Percentiles rank a stretch among this genome's conserved stretches.
These are phyloP conservation scores for Pelobates fuscus DNA, from an alignment of 2,113 vertebrate genomes.

Conservation along the genomic window DNA sequence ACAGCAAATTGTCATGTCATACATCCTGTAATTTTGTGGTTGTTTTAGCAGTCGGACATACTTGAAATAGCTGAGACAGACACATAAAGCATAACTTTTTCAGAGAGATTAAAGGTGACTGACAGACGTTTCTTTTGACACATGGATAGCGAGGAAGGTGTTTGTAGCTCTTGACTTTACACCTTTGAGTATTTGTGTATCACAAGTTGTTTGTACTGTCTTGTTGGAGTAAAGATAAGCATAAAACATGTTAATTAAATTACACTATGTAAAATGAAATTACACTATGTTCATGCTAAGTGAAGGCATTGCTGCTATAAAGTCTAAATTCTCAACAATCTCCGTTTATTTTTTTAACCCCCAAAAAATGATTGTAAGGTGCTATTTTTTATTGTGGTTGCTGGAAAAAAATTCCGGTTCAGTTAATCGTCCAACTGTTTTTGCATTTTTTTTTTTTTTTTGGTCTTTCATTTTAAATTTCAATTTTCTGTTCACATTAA, in stretches of 20 bases:
- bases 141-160: not conserved
- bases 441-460: too few relatives aligned
- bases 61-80: not conserved
- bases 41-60: not conserved
- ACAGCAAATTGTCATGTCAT: not conserved
- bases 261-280: too few relatives aligned
- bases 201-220: slow-evolving; percentile 49
- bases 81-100: not conserved
- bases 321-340: too few relatives aligned
- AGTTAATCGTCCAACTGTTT: too few relatives aligned
- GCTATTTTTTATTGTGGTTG: too few relatives aligned
- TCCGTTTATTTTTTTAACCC: too few relatives aligned
- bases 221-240: slow-evolving; percentile 57
- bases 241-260: too few relatives aligned
- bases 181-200: slow-evolving; percentile 5
- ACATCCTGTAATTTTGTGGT: not conserved
- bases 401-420: too few relatives aligned
- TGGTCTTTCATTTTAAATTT: too few relatives aligned
- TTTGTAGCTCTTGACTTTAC: slow-evolving; percentile 22
- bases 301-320: not conserved
- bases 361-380: too few relatives aligned
- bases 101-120: not conserved
- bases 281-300: not conserved
- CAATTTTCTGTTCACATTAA: too few relatives aligned
- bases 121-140: slow-evolving; percentile 14